Conservation (phyloP, 1,140 invertebrate genomes). For the Drosophila pseudoobscura region DNA sequence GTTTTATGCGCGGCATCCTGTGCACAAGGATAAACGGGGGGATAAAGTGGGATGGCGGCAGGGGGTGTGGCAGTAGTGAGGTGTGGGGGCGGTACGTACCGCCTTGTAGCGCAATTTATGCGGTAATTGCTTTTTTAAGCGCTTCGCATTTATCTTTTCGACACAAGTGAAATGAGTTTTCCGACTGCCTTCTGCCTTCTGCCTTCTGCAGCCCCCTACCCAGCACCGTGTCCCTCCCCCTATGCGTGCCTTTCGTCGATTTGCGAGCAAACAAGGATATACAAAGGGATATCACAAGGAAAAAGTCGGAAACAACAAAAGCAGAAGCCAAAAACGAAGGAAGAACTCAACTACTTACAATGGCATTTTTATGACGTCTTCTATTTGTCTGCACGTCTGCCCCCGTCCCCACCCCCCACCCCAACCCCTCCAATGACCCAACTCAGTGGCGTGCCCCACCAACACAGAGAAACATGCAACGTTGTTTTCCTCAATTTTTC, state of each 20-base stretch:
- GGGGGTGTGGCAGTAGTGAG: constrained; percentile 36
- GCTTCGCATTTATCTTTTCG: constrained; percentile 82
- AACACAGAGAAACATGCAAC: constrained; percentile 2
- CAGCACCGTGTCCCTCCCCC: background rate
- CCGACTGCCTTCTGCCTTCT: constrained; percentile 2
- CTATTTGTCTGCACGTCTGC: constrained; percentile 48
- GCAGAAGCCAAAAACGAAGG: constrained; percentile 18
- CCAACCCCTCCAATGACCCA: background rate
- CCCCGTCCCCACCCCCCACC: background rate
- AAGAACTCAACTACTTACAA: constrained; percentile 72
- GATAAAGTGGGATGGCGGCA: background rate
- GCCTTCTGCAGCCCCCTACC: background rate
- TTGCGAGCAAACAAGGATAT: constrained; percentile 52
- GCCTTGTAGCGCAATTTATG: constrained; percentile 75
- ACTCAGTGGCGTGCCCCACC: constrained; percentile 3
- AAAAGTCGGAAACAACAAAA: constrained; percentile 36
- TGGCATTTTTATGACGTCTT: constrained; percentile 80
- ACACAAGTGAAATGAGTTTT: constrained; percentile 78
- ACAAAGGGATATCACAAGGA: constrained; percentile 38
- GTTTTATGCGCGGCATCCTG: constrained; percentile 73
- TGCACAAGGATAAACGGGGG: constrained; percentile 25
- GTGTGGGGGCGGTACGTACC: constrained; percentile 15
- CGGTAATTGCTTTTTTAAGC: constrained; percentile 82
- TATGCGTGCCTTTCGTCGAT: constrained; percentile 71
- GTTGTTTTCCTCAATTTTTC: constrained; percentile 5